Evolutionary conservation across 2,797 vertebrate species (phyloP), one percentile per base, ranked within the genome.

Genomic region (Sebastes goodei): DNA sequence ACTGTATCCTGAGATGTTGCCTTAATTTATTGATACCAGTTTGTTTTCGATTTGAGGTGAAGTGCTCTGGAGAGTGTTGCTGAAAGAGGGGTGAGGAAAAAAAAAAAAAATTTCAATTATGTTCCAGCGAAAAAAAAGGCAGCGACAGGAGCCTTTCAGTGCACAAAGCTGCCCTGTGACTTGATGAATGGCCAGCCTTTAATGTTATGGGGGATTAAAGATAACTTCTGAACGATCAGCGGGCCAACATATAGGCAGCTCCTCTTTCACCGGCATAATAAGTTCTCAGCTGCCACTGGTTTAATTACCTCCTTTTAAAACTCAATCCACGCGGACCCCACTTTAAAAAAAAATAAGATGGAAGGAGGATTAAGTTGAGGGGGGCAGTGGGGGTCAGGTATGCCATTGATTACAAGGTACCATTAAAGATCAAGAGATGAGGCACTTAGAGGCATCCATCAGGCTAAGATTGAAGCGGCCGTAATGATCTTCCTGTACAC

Each of bases 291-390:
- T 96, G 95, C 94, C 93, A 92, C 93, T 87, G 93, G 96, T 97
- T 99, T 97, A 97, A 98, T 98, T 97, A 96, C 95, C 95, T 94
- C 95, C 96, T 94, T 96, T 96, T 96, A 96, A 96, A 95, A 97
- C 96, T 96, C 96, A 96, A 97, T 97, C 95, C 96, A 96, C 94
- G 95, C 96, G 95, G 95, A 92, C 87, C 89, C 83, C 86, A 89
- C 91, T 96, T 96, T 94, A 93, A 94, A 95, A 93, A 95, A 95
- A 96, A 95, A 95, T 75, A 87, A 91, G 84, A 94, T 88, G 91
- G 86, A 78, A 81, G 88, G 75, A 89, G 92, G 90, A 90, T 89
- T 87, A 91, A 91, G 92, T 92, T 88, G 88, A 87, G 82, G 76
- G 86, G 82, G 84, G 78, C 80, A 76, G 70, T 86, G 82, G 81